Evolutionary conservation across 2,888 invertebrate genomes (phyloP), one percentile per base, ranked within the genome.

Genomic region (Diaperis boleti): DNA sequence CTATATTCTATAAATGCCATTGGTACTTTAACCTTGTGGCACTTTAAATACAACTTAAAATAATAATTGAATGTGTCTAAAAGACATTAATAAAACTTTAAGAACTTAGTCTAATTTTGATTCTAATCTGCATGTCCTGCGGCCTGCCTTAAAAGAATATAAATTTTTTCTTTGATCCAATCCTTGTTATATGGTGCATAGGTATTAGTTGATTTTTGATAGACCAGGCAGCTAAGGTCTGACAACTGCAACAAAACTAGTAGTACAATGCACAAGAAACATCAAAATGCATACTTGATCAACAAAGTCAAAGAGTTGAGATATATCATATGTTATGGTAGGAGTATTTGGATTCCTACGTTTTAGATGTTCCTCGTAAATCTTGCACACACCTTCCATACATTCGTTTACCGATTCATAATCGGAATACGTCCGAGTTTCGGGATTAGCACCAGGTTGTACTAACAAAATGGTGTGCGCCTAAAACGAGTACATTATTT

Each of bases 81-180:
- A n/a, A n/a, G n/a, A n/a, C n/a, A n/a, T n/a, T n/a, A n/a, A n/a
- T n/a, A n/a, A n/a, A n/a, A n/a, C n/a, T n/a, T n/a, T n/a, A n/a
- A n/a, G n/a, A n/a, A n/a, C n/a, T n/a, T n/a, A n/a, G n/a, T n/a
- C n/a, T n/a, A n/a, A n/a, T n/a, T n/a, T n/a, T n/a, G n/a, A n/a
- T n/a, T 47, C 52, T 55, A 70, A 39, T 70, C 65, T 2, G 64
- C 45, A 67, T 75, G 74, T 1, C 92, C 92, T 0, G 94, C 92
- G 0, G 97, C 97, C 82, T 97, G 95, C 70, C 96, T 90, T 66
- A 98, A 83, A 74, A 98, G 83, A 2, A 97, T 92, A 78, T 98
- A 98, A 67, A 99, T 97, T 81, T 98, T 97, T 80, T 99, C 98
- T 82, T 99, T 99, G 61, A 99, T 96, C 98, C 98, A 99, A 76